Conservation (phyloP, 2,113 vertebrate species). For the zebrafish (Danio rerio) region DNA sequence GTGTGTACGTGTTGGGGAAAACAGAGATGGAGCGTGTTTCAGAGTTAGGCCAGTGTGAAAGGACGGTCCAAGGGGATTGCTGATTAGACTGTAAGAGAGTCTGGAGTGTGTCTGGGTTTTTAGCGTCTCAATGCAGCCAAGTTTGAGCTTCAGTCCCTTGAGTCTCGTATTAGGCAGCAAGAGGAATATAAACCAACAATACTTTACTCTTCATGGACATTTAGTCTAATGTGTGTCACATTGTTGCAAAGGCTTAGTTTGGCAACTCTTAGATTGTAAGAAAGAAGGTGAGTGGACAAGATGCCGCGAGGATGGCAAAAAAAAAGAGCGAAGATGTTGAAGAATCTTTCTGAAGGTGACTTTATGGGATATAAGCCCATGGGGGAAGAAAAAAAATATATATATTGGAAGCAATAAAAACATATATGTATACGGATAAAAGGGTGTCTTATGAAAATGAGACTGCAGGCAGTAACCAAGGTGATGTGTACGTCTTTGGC, state of each 20-base stretch:
- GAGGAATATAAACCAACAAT: slow-evolving; percentile 17
- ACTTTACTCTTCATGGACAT: slow-evolving; percentile 11
- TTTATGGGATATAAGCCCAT: not conserved
- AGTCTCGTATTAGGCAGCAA: not conserved
- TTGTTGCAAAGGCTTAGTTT: not conserved
- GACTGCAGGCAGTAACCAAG: slow-evolving; percentile 37
- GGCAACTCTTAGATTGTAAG: not conserved
- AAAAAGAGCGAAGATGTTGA: not conserved
- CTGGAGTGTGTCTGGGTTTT: slow-evolving; percentile 31
- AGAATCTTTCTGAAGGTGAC: not conserved
- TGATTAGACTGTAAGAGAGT: slow-evolving; percentile 40
- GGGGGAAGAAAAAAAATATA: not conserved
- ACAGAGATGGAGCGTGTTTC: not conserved
- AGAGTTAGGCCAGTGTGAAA: slow-evolving; percentile 19
- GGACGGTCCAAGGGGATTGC: slow-evolving; percentile 41
- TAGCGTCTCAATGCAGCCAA: slow-evolving; percentile 3
- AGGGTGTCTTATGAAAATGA: slow-evolving; percentile 24
- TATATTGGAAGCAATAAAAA: slow-evolving; percentile 17
- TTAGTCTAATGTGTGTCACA: slow-evolving; percentile 9
- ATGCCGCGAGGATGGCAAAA: not conserved
- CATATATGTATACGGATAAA: slow-evolving; percentile 8
- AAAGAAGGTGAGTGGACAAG: not conserved
- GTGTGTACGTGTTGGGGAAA: slow-evolving; percentile 25
- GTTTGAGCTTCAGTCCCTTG: slow-evolving; percentile 23
- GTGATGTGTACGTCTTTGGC: slow-evolving; percentile 27